Base-by-base conservation (phyloP, 2,797 vertebrate genomes). In the Syndactyla subalaris region DNA sequence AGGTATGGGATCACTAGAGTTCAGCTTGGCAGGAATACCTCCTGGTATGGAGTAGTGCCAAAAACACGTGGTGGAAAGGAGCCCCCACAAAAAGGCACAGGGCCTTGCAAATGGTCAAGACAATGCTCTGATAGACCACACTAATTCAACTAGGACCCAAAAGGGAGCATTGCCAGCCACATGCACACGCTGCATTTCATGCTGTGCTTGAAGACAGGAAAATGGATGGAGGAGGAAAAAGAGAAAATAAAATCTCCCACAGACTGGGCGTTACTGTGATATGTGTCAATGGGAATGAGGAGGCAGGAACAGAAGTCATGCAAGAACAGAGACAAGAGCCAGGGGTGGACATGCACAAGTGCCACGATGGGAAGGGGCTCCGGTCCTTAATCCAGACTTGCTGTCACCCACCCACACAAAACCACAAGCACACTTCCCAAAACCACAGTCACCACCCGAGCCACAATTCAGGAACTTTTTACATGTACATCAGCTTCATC, bases 171-270 rank as follows among this genome's bases (percentile, higher is more conserved):
- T 59, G 78, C 48, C 91, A 83, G 85, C n/a, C 52, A 79, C 61
- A 34, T 4, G 63, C 55, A 51, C 16, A 29, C 29, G 5, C 2
- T 59, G 59, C 34, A 16, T 39, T 82, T 79, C 78, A 63, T 1
- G 45, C 55, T 92, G 94, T 49, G 88, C 83, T 30, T 68, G 71
- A 75, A 73, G 86, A 87, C 81, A 92, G 85, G 36, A 91, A 92
- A 94, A 96, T 1, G 55, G 45, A 94, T 67, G 45, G 78, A 85
- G 63, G 45, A 90, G 39, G 65, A 78, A 86, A 91, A 82, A 41
- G 30, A 87, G 78, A 84, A 92, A 89, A 91, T 73, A 86, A 93
- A 80, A 38, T 85, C 89, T 94, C 81, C 87, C 75, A 80, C 43
- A 1, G 63, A 63, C 78, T 87, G 68, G 72, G 71, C 73, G 27